Conservation (phyloP, 1,140 invertebrate species). For the Drosophila trapezifrons region DNA sequence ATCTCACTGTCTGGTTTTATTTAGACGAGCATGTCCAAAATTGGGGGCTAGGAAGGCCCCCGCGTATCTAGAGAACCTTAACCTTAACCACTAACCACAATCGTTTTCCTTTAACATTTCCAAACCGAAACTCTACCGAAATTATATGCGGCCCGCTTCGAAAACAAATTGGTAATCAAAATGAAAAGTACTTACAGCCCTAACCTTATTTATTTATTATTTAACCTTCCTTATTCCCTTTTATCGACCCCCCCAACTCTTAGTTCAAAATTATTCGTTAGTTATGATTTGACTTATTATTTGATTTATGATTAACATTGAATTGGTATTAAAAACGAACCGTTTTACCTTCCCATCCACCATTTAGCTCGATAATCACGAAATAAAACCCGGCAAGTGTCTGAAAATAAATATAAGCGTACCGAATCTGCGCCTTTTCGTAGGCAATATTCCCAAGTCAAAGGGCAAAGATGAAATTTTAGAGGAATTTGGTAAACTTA, state of each 20-base stretch:
- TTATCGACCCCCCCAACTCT: slow-evolving; percentile 6
- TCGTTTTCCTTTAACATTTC: slow-evolving; percentile 64
- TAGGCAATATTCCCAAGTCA: slow-evolving; percentile 99
- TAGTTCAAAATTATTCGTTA: slow-evolving; percentile 43
- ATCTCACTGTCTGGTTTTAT: slow-evolving; percentile 83
- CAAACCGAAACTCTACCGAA: slow-evolving; percentile 34
- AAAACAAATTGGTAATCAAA: slow-evolving; percentile 26
- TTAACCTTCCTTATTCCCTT: slow-evolving; percentile 19
- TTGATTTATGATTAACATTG: slow-evolving; percentile 65
- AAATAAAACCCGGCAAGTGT: slow-evolving; percentile 99
- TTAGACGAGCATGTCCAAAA: slow-evolving; percentile 56
- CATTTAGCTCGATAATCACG: slow-evolving; percentile 98
- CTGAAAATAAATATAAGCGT: slow-evolving; percentile 99
- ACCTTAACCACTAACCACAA: slow-evolving; percentile 49
- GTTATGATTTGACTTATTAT: slow-evolving; percentile 47
- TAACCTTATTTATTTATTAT: slow-evolving; percentile 27
- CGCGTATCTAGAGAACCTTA: slow-evolving; percentile 11
- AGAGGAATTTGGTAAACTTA: slow-evolving; percentile 99
- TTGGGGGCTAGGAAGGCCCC: slow-evolving; percentile 16
- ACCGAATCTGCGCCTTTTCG: slow-evolving; percentile 99
- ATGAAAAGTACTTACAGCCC: slow-evolving; percentile 29
- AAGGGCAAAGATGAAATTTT: slow-evolving; percentile 99
- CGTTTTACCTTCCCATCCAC: slow-evolving; percentile 86
- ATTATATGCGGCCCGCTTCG: slow-evolving; percentile 50
- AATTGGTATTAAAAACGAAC: slow-evolving; percentile 74